Evolutionary conservation across 2,888 invertebrate species (phyloP).

Genomic region (Nomada ruficornis): DNA sequence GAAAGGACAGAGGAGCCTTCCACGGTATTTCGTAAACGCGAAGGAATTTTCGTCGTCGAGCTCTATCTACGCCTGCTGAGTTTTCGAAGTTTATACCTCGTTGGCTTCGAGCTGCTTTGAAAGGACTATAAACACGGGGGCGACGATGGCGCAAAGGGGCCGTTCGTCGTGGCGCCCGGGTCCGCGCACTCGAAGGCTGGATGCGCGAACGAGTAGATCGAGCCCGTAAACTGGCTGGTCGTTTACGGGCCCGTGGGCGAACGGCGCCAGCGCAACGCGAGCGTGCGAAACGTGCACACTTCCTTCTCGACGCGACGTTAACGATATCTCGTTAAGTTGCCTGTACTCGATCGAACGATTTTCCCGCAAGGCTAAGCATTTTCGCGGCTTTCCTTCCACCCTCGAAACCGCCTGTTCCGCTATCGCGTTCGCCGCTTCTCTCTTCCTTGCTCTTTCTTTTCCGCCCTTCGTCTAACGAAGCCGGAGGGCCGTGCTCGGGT

Average conservation of each 20-base stretch:
- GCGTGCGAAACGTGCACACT: constrained; percentile 8
- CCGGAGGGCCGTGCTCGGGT: constrained; percentile 14
- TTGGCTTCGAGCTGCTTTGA: neutral
- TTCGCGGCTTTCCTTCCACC: constrained; percentile 13
- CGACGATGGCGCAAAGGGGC: constrained; percentile 18
- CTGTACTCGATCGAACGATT: constrained; percentile 58
- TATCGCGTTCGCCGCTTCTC: constrained; percentile 23
- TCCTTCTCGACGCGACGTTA: constrained; percentile 61
- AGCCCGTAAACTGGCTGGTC: constrained; percentile 37
- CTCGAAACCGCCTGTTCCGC: constrained; percentile 9
- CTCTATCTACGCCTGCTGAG: too few relatives aligned
- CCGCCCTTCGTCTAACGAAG: constrained; percentile 40
- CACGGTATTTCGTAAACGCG: neutral
- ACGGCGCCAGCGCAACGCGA: neutral
- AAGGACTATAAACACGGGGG: neutral
- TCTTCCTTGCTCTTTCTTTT: neutral
- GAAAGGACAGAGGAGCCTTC: too few relatives aligned
- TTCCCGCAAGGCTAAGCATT: constrained; percentile 40
- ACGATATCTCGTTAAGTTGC: constrained; percentile 67
- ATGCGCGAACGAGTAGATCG: constrained; percentile 22
- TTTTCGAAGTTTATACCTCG: neutral
- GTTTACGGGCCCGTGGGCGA: constrained; percentile 26
- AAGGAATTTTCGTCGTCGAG: neutral
- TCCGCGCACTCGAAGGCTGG: neutral
- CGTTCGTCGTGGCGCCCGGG: constrained; percentile 25